Base-by-base conservation (phyloP, 2,113 vertebrate genomes). In the Mastomys natalensis region DNA sequence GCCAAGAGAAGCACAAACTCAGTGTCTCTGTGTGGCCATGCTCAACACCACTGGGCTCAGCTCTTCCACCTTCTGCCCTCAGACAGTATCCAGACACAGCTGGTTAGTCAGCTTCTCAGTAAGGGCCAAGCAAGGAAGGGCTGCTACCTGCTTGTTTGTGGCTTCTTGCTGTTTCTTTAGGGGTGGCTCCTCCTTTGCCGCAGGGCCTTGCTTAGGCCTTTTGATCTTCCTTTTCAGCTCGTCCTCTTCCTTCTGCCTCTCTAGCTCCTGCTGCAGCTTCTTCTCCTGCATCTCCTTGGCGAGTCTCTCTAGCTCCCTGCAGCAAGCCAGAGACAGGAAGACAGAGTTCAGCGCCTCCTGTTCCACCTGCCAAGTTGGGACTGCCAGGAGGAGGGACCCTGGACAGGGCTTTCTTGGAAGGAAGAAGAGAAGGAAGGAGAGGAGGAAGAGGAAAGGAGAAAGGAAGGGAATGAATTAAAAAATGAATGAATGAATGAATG, bases 231-330 rank as follows among this genome's bases (percentile, higher is more conserved):
- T 99, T 94, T 95, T 99, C 85, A 98, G 55, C 74, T 99, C 98
- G 31, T 99, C 98, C n/a, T 99, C 98, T 93, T 98, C 98, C 77
- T 96, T 98, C 66, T 98, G 94, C 60, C 96, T 98, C 95, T 98
- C 98, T 15, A 98, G 91, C 72, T 99, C 98, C 93, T 98, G 98
- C 87, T 97, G 98, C 1, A 97, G 97, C 96, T 90, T 99, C 96
- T 97, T 98, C 81, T 98, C 98, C 8, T 98, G 98, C 40, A 98
- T 96, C 90, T 99, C 98, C 88, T 84, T 97, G n/a, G 92, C 95
- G 66, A 96, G 58, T 66, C 9, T 98, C 92, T 99, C 97, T 55
- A 97, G 92, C 66, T 99, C 98, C 98, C 99, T 99, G 82, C 34
- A 64, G 51, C 10, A 77, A 96, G 92, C 3, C 95, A 87, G 53